Percentiles rank a stretch among this genome's conserved stretches.
Evolutionary conservation across 2,888 invertebrate genomes (phyloP).

Genomic region (Pseudococcus viburni): DNA sequence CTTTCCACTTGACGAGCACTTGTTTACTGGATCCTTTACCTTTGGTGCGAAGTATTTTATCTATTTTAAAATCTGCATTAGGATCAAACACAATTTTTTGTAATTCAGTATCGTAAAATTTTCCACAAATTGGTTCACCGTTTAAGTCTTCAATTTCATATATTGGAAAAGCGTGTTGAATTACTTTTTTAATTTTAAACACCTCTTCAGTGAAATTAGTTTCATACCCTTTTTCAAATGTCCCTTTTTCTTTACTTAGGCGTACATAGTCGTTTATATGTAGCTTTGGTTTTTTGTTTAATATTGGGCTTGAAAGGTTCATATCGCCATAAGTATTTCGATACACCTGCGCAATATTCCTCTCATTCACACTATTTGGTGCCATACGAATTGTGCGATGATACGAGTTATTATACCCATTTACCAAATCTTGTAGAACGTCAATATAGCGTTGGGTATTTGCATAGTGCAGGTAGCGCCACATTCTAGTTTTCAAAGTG

Average conservation of each 20-base stretch:
- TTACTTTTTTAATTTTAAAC: conserved; percentile 68
- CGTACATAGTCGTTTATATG: conserved; percentile 27
- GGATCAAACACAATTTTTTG: background rate
- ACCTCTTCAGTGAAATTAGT: conserved; percentile 69
- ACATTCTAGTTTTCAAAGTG: background rate
- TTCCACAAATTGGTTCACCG: conserved; percentile 68
- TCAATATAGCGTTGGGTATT: conserved; percentile 69
- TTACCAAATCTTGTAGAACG: conserved; percentile 68
- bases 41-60: conserved; percentile 69
- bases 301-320: too few relatives aligned
- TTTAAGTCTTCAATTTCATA: conserved; percentile 69
- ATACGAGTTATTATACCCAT: conserved; percentile 69
- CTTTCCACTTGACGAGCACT: conserved; percentile 69
- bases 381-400: conserved; percentile 68
- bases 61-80: conserved; percentile 68
- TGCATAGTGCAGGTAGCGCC: conserved; percentile 68
- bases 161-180: conserved; percentile 66
- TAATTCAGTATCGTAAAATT: background rate
- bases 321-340: background rate
- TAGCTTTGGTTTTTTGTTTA: background rate
- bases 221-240: conserved; percentile 69
- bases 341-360: background rate
- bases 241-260: conserved; percentile 68
- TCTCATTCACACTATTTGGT: conserved; percentile 67
- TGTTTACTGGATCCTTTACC: conserved; percentile 62